phyloP scores from a whole-genome alignment of 2,888 invertebrate species.

The Hoplodrina blanda region DNA sequence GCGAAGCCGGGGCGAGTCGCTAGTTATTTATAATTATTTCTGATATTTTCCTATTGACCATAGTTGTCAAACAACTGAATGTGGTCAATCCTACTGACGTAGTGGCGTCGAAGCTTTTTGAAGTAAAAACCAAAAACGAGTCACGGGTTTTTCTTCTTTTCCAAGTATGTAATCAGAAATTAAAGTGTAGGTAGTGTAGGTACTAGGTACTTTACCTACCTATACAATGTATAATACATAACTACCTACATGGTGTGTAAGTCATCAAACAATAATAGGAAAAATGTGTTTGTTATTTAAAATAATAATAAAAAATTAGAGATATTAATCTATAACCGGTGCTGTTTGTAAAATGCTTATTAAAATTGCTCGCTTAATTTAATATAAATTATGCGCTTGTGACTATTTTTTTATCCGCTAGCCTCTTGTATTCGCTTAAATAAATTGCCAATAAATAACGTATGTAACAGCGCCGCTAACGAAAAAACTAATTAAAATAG shows the following conservation, averaged over 20 bases:
- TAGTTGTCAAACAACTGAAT: conserved; percentile 2
- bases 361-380: not conserved
- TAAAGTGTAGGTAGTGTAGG: no score
- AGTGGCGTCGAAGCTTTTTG: conserved; percentile 7
- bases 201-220: no score
- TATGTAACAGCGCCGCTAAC: not conserved
- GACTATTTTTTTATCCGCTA: not conserved
- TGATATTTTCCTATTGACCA: not conserved
- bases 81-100: not conserved
- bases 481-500: conserved; percentile 38
- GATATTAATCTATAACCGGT: no score
- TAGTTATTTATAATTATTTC: no score
- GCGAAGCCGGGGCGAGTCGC: no score
- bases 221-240: no score
- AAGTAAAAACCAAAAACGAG: not conserved
- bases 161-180: no score
- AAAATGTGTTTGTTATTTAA: no score
- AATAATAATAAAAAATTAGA: no score
- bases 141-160: not conserved
- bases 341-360: no score
- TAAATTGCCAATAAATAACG: conserved; percentile 28
- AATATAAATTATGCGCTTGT: not conserved
- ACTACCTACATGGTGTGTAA: no score
- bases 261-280: no score
- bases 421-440: conserved; percentile 2